These are phyloP conservation scores for Phyllotreta striolata DNA, from an alignment of 2,888 invertebrate genomes.

Conservation along the genomic window DNA sequence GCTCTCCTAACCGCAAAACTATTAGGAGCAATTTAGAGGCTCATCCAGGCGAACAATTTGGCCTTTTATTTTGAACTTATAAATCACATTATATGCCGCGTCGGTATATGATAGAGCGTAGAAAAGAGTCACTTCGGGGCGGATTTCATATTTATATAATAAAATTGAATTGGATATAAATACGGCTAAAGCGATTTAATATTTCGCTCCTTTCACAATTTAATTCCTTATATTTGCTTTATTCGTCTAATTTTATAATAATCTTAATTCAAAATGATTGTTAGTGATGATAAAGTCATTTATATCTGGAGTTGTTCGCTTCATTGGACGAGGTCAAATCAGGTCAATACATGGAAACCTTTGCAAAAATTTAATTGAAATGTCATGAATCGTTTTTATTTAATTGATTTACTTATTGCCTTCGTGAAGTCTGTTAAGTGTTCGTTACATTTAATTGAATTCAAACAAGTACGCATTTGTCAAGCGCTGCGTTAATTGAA, in stretches of 20 bases:
- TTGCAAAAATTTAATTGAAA: slow-evolving; percentile 3
- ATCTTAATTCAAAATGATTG: no score
- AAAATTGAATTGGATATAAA: no score
- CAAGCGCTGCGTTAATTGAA: neutral
- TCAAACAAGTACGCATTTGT: no score
- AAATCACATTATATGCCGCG: slow-evolving; percentile 29
- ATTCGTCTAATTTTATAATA: no score
- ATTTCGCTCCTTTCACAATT: no score
- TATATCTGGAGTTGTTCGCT: no score
- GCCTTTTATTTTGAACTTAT: slow-evolving; percentile 27
- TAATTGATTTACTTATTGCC: slow-evolving; percentile 3
- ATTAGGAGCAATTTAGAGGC: slow-evolving; percentile 25
- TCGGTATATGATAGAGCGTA: slow-evolving; percentile 25
- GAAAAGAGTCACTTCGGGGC: no score
- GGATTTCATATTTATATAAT: no score
- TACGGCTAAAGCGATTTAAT: no score
- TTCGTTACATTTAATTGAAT: no score
- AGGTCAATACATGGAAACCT: slow-evolving; percentile 2
- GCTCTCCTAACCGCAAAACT: slow-evolving; percentile 14
- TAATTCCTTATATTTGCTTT: no score
- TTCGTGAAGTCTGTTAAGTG: slow-evolving; percentile 1
- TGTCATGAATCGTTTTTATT: slow-evolving; percentile 2
- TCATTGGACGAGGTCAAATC: neutral
- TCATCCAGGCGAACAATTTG: slow-evolving; percentile 29
- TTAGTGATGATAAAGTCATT: no score